phyloP scores from a whole-genome alignment of 2,113 vertebrate species.

The Megaceryle maxima region DNA sequence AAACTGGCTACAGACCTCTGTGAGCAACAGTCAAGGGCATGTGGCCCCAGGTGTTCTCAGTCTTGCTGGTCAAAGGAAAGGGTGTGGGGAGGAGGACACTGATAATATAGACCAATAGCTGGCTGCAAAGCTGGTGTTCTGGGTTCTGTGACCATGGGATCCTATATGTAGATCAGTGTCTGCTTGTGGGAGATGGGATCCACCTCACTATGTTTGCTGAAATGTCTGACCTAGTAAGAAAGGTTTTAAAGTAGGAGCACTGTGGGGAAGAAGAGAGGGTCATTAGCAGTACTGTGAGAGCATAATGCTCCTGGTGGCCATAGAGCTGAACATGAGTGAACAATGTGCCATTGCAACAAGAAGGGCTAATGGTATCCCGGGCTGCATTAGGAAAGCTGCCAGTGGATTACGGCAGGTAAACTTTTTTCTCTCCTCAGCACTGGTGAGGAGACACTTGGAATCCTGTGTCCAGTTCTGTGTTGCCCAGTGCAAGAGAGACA shows the following conservation, averaged over 20 bases:
- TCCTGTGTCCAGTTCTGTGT: not conserved
- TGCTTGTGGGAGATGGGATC: not conserved
- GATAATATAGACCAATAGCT: too few relatives aligned
- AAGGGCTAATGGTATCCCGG: not conserved
- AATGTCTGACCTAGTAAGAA: not conserved
- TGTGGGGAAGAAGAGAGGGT: too few relatives aligned
- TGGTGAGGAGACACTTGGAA: not conserved
- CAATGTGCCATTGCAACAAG: not conserved
- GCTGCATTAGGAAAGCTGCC: not conserved
- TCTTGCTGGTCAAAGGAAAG: not conserved
- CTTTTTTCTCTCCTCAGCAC: not conserved
- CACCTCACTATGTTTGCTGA: not conserved
- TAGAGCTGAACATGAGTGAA: not conserved
- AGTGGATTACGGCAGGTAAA: not conserved
- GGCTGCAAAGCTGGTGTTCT: not conserved
- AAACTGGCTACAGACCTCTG: not conserved
- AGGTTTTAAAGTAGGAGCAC: not conserved
- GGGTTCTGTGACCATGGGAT: too few relatives aligned
- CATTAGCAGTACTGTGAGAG: too few relatives aligned
- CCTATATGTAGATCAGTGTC: not conserved
- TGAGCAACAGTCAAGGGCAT: not conserved
- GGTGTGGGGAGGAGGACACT: not conserved
- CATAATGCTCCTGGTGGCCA: too few relatives aligned
- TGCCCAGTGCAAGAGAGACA: not conserved
- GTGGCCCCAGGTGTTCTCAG: not conserved